Evolutionary conservation across 2,113 vertebrate genomes (phyloP).

Genomic region (Pachycephala philippinensis): DNA sequence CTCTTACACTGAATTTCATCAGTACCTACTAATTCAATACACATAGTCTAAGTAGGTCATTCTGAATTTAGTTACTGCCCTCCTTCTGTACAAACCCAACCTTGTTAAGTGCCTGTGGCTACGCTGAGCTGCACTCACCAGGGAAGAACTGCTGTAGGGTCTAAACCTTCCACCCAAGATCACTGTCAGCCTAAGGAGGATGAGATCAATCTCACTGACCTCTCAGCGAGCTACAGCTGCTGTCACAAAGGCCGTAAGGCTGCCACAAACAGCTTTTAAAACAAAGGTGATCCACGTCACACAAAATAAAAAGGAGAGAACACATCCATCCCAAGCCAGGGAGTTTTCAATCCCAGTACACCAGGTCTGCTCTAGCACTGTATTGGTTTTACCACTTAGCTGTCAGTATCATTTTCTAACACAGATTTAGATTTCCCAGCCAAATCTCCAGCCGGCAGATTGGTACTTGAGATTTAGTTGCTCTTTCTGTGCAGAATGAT

Average conservation of each 20-base stretch:
- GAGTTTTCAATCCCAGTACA: no score
- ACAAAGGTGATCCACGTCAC: neutral
- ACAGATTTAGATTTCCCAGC: neutral
- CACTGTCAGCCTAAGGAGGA: rapidly evolving
- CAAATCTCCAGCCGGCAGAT: neutral
- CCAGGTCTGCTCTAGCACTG: neutral
- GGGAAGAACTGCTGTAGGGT: neutral
- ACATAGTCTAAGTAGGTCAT: constrained; percentile 8
- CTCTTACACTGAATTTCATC: neutral
- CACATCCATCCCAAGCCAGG: neutral
- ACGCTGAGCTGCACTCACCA: neutral
- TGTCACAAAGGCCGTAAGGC: neutral
- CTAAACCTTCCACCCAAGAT: neutral
- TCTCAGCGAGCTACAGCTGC: neutral
- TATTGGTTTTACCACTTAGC: neutral
- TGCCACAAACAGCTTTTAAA: neutral
- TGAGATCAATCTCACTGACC: neutral
- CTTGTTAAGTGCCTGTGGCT: neutral
- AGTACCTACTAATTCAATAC: neutral
- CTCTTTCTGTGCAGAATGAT: neutral
- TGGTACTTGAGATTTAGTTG: neutral
- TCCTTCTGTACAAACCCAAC: neutral
- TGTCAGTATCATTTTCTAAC: neutral
- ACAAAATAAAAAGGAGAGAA: neutral
- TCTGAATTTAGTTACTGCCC: constrained; percentile 55